phyloP scores from a whole-genome alignment of 1,140 invertebrate species.

The Macrobrachium rosenbergii region DNA sequence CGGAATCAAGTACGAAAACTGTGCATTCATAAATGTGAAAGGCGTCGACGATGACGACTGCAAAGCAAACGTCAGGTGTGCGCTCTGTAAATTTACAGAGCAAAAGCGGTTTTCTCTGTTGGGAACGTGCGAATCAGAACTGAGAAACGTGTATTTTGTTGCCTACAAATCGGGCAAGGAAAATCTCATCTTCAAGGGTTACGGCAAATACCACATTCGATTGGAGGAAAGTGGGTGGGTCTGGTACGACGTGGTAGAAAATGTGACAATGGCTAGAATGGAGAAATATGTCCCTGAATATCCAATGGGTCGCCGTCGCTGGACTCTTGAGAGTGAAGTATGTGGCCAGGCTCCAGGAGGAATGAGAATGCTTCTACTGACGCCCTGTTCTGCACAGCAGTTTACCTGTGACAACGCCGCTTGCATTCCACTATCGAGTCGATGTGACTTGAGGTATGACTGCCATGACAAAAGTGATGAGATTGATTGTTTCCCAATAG shows the following conservation, averaged over 20 bases:
- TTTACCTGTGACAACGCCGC: constrained; percentile 6
- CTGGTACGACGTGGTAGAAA: neutral
- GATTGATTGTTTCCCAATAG: neutral
- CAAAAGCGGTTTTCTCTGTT: neutral
- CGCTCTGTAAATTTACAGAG: neutral
- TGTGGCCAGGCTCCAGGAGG: constrained; percentile 2
- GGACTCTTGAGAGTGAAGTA: neutral
- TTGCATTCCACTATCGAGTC: neutral
- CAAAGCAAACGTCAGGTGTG: neutral
- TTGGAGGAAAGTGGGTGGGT: neutral
- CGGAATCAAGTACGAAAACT: constrained; percentile 11
- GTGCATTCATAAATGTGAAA: neutral
- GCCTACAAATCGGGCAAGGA: neutral
- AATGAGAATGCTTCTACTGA: neutral
- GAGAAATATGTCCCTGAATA: neutral
- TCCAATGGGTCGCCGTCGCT: constrained; percentile 14
- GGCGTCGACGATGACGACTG: constrained; percentile 1
- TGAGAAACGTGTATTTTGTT: constrained; percentile 5
- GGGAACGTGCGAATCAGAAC: neutral
- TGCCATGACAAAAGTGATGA: neutral
- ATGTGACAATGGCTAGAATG: neutral
- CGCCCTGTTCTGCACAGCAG: neutral
- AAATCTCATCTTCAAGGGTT: neutral
- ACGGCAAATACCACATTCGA: constrained; percentile 16
- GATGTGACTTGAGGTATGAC: constrained; percentile 5